Base-by-base conservation (phyloP, 1,140 invertebrate genomes). In the Armadillidium nasatum region DNA sequence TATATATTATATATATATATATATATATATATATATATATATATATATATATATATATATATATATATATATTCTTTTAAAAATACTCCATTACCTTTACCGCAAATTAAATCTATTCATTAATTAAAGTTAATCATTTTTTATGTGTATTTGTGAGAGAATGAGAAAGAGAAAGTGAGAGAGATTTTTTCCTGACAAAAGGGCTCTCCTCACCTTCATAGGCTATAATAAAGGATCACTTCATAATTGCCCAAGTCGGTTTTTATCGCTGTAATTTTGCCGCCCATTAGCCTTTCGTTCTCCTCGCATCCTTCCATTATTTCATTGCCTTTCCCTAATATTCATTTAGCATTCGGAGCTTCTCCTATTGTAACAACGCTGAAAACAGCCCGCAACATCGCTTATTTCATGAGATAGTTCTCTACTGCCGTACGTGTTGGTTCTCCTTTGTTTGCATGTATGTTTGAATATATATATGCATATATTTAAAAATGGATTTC, bases 11-110 rank as follows among this genome's bases (percentile, higher is more conserved):
- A 15, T 60, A 60, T 60, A 60, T 60, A 60, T 15, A 15, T 15
- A 60, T 60, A 15, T 15, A 15, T 60, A 60, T 60, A 50, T 60
- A 60, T 60, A 60, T 60, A 60, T 60, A 60, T 60, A 60, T 50
- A 60, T 60, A 60, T 60, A 60, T 60, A 60, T 60, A 60, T 60
- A 60, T 60, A 60, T 60, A 60, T 60, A 60, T 60, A 60, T 60
- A 60, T 60, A 60, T 60, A 60, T 60, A 60, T 60, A 60, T 60
- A 60, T 7, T 33, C 33, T 33, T 33, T 33, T 33, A 33, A 33
- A 33, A 33, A 33, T 1, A 6, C 33, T 33, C 6, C 33, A 1
- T 33, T 3, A 33, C 33, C 33, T 33, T 33, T 33, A 33, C 33
- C 33, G 33, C 33, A 33, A 33, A 33, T 33, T 33, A 33, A 33